These are phyloP conservation scores for Nymphalis urticae DNA, from an alignment of 2,888 invertebrate genomes.

Conservation along the genomic window DNA sequence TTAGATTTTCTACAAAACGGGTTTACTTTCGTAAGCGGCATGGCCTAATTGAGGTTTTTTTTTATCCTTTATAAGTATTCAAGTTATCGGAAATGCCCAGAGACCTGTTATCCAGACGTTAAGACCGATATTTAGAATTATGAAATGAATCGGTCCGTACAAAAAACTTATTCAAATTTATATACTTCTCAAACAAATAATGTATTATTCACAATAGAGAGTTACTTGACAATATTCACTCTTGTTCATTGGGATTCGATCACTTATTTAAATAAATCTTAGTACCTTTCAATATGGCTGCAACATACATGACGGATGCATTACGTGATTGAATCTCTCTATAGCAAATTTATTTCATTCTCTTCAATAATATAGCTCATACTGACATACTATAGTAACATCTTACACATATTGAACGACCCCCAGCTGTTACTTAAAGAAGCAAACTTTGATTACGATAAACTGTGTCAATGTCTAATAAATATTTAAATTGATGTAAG, in stretches of 20 bases:
- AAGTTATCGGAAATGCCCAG: constrained; percentile 54
- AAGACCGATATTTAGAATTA: constrained; percentile 9
- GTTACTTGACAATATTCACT: constrained; percentile 47
- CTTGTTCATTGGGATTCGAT: constrained; percentile 47
- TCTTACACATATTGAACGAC: neutral
- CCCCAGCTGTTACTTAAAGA: no score
- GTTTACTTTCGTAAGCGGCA: constrained; percentile 31
- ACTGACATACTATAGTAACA: no score
- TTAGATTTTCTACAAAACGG: constrained; percentile 34
- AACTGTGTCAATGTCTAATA: no score
- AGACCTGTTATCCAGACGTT: constrained; percentile 39
- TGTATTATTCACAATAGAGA: constrained; percentile 64
- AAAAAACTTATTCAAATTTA: constrained; percentile 63
- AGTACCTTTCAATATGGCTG: no score
- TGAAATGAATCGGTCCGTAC: constrained; percentile 57
- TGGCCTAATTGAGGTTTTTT: constrained; percentile 41
- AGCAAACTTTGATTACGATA: no score
- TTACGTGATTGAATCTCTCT: constrained; percentile 35
- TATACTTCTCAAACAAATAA: constrained; percentile 61
- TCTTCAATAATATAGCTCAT: constrained; percentile 2
- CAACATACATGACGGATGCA: neutral
- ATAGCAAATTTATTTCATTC: constrained; percentile 31
- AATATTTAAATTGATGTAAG: no score
- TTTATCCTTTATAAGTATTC: constrained; percentile 45
- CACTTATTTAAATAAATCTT: neutral